Evolutionary conservation across 2,797 vertebrate genomes (phyloP).

Genomic region (Poliocrania exsul): DNA sequence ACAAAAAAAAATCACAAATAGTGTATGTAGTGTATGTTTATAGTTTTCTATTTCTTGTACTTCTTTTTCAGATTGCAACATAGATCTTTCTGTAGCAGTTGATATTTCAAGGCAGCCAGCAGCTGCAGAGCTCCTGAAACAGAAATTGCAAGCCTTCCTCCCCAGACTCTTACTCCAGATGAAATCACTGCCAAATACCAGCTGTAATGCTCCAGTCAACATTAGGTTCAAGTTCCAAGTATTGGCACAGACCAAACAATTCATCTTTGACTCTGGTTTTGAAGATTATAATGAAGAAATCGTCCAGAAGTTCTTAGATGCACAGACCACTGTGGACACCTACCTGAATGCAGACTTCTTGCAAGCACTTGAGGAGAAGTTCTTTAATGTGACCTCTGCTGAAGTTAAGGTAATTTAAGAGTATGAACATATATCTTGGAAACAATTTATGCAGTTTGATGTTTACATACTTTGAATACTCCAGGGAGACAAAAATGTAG

Average conservation of each 20-base stretch:
- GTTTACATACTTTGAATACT: neutral
- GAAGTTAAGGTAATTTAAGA: slow-evolving; percentile 82
- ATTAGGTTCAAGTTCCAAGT: slow-evolving; percentile 75
- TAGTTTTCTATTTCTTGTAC: neutral
- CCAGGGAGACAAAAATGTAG: neutral
- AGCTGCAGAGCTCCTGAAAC: slow-evolving; percentile 66
- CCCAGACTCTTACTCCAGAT: slow-evolving; percentile 75
- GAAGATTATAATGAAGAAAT: slow-evolving; percentile 70
- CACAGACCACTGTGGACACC: slow-evolving; percentile 47
- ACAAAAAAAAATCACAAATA: neutral
- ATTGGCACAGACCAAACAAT: slow-evolving; percentile 47
- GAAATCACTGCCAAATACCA: slow-evolving; percentile 74
- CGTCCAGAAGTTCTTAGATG: slow-evolving; percentile 78
- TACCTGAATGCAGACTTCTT: slow-evolving; percentile 80
- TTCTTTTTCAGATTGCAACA: slow-evolving; percentile 74
- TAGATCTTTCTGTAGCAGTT: slow-evolving; percentile 85
- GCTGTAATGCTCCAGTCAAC: slow-evolving; percentile 68
- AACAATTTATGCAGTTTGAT: neutral
- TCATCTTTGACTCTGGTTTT: slow-evolving; percentile 79
- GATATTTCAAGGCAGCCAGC: slow-evolving; percentile 76
- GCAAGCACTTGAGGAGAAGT: slow-evolving; percentile 76
- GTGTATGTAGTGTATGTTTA: neutral
- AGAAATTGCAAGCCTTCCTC: slow-evolving; percentile 76
- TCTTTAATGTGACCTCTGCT: slow-evolving; percentile 60
- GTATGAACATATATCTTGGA: neutral